These are phyloP conservation scores for Capreolus pygargus DNA, from an alignment of 2,113 vertebrate genomes.

Conservation along the genomic window DNA sequence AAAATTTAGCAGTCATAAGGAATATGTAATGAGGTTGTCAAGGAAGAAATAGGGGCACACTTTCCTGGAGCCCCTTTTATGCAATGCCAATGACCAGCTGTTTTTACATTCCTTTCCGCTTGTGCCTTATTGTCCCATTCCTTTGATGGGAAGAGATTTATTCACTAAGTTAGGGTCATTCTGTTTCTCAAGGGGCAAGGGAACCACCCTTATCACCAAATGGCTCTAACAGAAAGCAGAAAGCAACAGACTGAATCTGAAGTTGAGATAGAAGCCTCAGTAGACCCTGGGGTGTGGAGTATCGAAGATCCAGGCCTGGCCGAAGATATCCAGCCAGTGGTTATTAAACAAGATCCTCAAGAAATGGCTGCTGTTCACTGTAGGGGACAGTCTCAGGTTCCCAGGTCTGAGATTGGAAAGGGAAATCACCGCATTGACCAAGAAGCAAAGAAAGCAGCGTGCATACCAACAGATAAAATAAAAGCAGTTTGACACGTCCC, in stretches of 20 bases:
- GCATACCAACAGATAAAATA: background rate
- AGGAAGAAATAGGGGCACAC: background rate
- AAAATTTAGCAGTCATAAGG: background rate
- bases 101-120: background rate
- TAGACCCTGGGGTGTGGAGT: background rate
- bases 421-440: background rate
- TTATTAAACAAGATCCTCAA: background rate
- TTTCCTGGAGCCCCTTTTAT: background rate
- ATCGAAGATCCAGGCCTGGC: background rate
- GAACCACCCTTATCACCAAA: background rate
- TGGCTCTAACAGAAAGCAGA: background rate
- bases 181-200: background rate
- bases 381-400: background rate
- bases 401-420: background rate
- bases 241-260: background rate
- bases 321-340: background rate
- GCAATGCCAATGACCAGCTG: background rate
- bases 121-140: background rate
- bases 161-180: background rate
- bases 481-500: background rate
- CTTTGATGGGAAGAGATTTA: background rate
- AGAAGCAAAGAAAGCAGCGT: background rate
- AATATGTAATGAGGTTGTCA: background rate
- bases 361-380: background rate
- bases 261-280: background rate